phyloP scores from a whole-genome alignment of 1,140 invertebrate species.

The Rhynchophorus ferrugineus region DNA sequence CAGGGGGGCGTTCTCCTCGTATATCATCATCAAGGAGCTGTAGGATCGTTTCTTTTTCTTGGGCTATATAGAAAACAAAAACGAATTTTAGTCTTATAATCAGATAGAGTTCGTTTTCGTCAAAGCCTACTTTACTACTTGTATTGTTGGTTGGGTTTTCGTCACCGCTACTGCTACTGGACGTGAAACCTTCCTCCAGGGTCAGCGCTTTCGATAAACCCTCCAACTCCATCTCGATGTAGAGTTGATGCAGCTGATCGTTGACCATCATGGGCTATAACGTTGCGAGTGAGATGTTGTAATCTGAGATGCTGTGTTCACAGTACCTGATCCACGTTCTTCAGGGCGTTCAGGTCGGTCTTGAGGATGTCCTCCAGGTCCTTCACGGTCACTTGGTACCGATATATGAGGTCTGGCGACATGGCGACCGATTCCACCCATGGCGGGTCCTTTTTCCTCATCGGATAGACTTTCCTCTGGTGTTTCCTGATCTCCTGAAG shows the following conservation, averaged over 20 bases:
- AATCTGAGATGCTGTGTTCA: conserved; percentile 1
- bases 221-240: conserved; percentile 61
- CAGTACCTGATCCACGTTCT: conserved; percentile 49
- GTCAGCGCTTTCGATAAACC: conserved; percentile 49
- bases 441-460: conserved; percentile 49
- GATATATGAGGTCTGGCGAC: conserved; percentile 59
- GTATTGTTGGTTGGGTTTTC: too few relatives aligned
- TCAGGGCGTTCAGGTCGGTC: conserved; percentile 54
- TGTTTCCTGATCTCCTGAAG: conserved; percentile 28
- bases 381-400: conserved; percentile 57
- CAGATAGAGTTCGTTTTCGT: too few relatives aligned
- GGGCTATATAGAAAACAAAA: too few relatives aligned
- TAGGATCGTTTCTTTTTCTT: conserved; percentile 44
- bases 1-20: conserved; percentile 54
- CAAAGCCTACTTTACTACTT: too few relatives aligned
- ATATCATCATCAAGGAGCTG: conserved; percentile 52
- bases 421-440: conserved; percentile 57
- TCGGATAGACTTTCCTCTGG: conserved; percentile 28
- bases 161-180: conserved; percentile 47
- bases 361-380: conserved; percentile 56
- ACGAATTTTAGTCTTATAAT: too few relatives aligned
- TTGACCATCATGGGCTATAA: conserved; percentile 60
- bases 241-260: conserved; percentile 64
- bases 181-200: conserved; percentile 56
- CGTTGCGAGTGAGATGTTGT: not conserved